Percentiles rank a stretch among this genome's conserved stretches.
Evolutionary conservation across 2,113 vertebrate genomes (phyloP).

Genomic region (Tyto alba): DNA sequence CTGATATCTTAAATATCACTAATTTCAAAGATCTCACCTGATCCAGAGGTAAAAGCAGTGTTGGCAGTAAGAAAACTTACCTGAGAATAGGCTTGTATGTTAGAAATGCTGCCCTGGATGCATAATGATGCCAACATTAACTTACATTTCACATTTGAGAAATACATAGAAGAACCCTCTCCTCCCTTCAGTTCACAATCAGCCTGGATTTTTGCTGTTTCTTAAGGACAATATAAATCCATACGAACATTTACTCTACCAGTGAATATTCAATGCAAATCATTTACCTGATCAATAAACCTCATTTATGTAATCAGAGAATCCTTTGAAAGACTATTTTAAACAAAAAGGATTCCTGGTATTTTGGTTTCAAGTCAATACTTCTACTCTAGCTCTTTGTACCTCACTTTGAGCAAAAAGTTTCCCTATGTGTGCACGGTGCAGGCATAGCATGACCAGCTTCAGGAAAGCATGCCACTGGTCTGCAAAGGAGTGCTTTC

Average conservation of each 20-base stretch:
- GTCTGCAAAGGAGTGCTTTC: neutral
- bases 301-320: neutral
- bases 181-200: neutral
- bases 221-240: neutral
- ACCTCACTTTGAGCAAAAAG: neutral
- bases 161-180: neutral
- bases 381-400: neutral
- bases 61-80: neutral
- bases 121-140: neutral
- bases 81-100: neutral
- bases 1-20: neutral
- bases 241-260: neutral
- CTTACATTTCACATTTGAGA: neutral
- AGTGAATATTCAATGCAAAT: neutral
- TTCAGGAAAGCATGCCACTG: neutral
- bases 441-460: neutral
- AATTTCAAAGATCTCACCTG: neutral
- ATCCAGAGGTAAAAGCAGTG: neutral
- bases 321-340: neutral
- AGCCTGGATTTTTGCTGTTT: neutral
- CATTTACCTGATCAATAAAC: neutral
- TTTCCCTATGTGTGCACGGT: rapidly evolving
- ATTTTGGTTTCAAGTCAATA: neutral
- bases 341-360: neutral
- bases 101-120: neutral